Evolutionary conservation across 2,888 invertebrate genomes (phyloP), one percentile per base, ranked within the genome.

Genomic region (Drosophila putrida): DNA sequence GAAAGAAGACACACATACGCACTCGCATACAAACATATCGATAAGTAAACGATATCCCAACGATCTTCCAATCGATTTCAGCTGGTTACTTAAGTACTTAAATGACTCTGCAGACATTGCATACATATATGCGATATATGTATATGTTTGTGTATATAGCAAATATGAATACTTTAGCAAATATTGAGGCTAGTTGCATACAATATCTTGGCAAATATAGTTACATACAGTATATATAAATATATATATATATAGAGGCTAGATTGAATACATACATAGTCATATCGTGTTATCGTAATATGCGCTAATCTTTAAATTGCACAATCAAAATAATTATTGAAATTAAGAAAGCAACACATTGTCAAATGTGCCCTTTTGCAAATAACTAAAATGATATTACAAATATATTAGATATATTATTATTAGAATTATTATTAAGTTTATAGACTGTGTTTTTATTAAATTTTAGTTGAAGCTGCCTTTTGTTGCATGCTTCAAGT

Each of bases 131-230:
- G 78, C 63, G 46, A 84, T 49, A 35, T 20, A 74, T n/a, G n/a
- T 85, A 82, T 39, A 13, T 54, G 33, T 35, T 51, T 38, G 51
- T 51, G 25, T 43, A 47, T 65, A 47, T 55, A 60, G 44, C 54
- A 75, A 75, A 67, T 75, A 75, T 66, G 47, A 82, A 84, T 87
- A 82, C 82, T 82, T 81, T 78, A 70, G 82, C 72, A 69, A 43
- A 76, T 53, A 58, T 67, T 57, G 47, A 49, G 41, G 46, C 51
- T 67, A 43, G 33, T 64, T 55, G 54, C 54, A 66, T 67, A 71
- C 66, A 71, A 75, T 73, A 65, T 69, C 72, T 77, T 71, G 80
- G 72, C 69, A 68, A 75, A 78, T 79, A 74, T 72, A 77, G 64
- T 57, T 62, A 46, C 44, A 58, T 60, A 51, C 71, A 59, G 43